A percentile compares a stretch with the other conserved stretches of the same genome.
Evolutionary conservation across 2,888 invertebrate genomes (phyloP).

Genomic region (Rhamnusium bicolor): DNA sequence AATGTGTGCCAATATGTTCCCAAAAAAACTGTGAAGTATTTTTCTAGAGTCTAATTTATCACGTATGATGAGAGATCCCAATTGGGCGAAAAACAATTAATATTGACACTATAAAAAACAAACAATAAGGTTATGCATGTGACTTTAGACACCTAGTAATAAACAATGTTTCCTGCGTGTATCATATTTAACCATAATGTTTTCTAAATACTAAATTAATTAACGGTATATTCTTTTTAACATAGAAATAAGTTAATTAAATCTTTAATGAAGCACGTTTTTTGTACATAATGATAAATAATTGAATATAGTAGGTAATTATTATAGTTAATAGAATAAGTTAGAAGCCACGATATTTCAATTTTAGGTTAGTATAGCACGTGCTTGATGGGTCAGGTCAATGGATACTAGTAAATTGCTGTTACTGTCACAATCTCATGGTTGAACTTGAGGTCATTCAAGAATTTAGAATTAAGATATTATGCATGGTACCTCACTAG

Average conservation of each 20-base stretch:
- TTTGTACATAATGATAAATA: constrained; percentile 31
- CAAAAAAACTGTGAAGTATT: too few relatives aligned
- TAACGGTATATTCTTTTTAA: constrained; percentile 17
- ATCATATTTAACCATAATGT: not conserved
- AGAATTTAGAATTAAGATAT: not conserved
- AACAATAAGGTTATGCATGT: too few relatives aligned
- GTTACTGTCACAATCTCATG: not conserved
- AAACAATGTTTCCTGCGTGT: not conserved
- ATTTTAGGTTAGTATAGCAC: constrained; percentile 40
- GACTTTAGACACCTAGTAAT: not conserved
- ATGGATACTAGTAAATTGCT: constrained; percentile 48
- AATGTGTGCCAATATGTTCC: too few relatives aligned
- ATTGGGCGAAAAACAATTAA: too few relatives aligned
- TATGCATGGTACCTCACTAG: not conserved
- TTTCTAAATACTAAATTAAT: constrained; percentile 3
- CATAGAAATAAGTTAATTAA: constrained; percentile 35
- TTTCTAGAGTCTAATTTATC: too few relatives aligned
- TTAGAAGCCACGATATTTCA: constrained; percentile 39
- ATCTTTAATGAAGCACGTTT: constrained; percentile 39
- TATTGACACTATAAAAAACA: too few relatives aligned
- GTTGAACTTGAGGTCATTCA: not conserved
- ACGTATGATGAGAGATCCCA: too few relatives aligned
- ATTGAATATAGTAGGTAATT: constrained; percentile 33
- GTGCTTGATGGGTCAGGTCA: constrained; percentile 45
- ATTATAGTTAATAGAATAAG: constrained; percentile 40